Conservation (phyloP, 2,888 invertebrate genomes). For the Sipha maydis region DNA sequence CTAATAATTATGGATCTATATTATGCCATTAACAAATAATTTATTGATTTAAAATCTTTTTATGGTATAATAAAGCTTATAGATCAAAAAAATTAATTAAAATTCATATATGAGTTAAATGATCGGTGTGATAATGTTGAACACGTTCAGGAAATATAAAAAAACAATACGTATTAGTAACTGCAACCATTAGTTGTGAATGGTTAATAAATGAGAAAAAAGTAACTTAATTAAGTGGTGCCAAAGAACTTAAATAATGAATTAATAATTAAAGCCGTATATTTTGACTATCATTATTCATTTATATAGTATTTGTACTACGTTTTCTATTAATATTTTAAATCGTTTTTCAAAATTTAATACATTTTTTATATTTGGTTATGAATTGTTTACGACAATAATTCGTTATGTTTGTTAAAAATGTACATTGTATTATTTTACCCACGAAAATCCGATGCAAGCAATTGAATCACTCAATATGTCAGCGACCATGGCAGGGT, state of each 20-base stretch:
- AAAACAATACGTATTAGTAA: not conserved
- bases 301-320: not conserved
- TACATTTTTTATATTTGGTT: not conserved
- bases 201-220: not conserved
- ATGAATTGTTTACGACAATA: not conserved
- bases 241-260: not conserved
- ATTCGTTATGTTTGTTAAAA: not conserved
- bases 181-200: not conserved
- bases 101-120: not conserved
- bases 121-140: not conserved
- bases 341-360: not conserved
- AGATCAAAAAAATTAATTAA: conserved; percentile 11
- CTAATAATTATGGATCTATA: no score
- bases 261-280: no score
- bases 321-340: not conserved
- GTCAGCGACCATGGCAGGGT: conserved; percentile 92
- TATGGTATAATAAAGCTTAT: not conserved
- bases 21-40: no score
- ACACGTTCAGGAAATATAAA: not conserved
- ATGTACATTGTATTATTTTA: conserved; percentile 68
- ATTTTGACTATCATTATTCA: not conserved
- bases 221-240: not conserved
- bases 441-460: conserved; percentile 97
- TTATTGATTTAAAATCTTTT: no score
- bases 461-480: conserved; percentile 95